Evolutionary conservation across 2,797 vertebrate genomes (phyloP).

Genomic region (Falco naumanni): DNA sequence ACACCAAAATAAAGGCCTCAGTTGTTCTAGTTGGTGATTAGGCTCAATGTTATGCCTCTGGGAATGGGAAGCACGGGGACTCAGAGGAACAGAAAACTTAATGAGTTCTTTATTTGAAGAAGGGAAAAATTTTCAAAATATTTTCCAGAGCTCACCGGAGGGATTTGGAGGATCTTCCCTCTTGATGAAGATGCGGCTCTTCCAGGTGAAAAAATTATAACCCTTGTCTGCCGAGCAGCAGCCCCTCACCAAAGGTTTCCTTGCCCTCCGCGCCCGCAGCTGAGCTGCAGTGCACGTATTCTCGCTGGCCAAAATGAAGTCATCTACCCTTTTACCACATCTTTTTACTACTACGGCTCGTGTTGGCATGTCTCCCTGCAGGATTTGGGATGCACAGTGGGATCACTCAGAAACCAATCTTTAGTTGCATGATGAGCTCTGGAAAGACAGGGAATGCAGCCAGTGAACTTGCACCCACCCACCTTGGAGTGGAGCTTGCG

Average conservation of each 20-base stretch:
- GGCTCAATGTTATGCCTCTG: conserved; percentile 42
- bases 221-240: background rate
- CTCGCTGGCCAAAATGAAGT: background rate
- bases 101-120: conserved; percentile 36
- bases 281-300: background rate
- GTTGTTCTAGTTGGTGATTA: conserved; percentile 55
- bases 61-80: background rate
- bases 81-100: conserved; percentile 37
- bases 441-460: background rate
- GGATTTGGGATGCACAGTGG: background rate
- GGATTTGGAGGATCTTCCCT: rapidly evolving
- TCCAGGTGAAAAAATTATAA: background rate
- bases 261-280: background rate
- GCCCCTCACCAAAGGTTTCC: background rate
- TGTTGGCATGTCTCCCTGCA: background rate
- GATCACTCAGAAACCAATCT: background rate
- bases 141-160: background rate
- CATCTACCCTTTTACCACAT: background rate
- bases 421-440: background rate
- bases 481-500: background rate
- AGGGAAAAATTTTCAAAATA: background rate
- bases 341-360: background rate
- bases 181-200: background rate
- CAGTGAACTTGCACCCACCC: background rate
- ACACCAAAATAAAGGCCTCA: conserved; percentile 57